A percentile compares a stretch with the other conserved stretches of the same genome.
These are phyloP conservation scores for Gymnosoma rotundatum DNA, from an alignment of 2,888 invertebrate species.

Conservation along the genomic window DNA sequence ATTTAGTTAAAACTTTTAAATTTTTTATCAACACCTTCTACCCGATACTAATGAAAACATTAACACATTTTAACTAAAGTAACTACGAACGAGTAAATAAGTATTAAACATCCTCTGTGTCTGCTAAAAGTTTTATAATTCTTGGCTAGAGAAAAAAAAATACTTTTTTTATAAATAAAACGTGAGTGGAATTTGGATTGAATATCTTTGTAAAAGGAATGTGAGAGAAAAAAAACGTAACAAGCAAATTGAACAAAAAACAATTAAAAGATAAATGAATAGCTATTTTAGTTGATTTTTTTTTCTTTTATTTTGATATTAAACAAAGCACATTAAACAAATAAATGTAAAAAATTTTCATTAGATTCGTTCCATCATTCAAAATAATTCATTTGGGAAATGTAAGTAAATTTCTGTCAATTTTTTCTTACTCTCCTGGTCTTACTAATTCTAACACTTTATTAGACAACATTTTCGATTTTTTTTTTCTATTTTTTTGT, in stretches of 20 bases:
- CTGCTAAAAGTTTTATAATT: slow-evolving; percentile 7
- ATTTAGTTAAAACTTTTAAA: slow-evolving; percentile 47
- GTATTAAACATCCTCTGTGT: slow-evolving; percentile 35
- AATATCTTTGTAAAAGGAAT: slow-evolving; percentile 36
- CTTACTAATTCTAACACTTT: slow-evolving; percentile 38
- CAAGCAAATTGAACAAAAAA: slow-evolving; percentile 24
- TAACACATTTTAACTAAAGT: slow-evolving; percentile 20
- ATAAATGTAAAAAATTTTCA: slow-evolving; percentile 38
- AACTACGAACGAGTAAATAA: slow-evolving; percentile 13
- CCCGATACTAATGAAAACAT: slow-evolving; percentile 4
- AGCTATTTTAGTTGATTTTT: slow-evolving; percentile 18
- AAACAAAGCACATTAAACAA: slow-evolving; percentile 31
- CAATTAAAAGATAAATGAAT: slow-evolving; percentile 46
- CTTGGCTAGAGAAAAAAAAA: slow-evolving; percentile 31
- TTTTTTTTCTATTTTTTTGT: background rate
- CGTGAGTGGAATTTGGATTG: slow-evolving; percentile 55
- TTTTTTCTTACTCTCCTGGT: slow-evolving; percentile 41
- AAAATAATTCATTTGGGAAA: slow-evolving; percentile 29
- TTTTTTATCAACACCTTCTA: slow-evolving; percentile 31
- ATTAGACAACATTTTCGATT: slow-evolving; percentile 14
- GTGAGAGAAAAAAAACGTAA: background rate
- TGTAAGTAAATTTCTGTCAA: background rate
- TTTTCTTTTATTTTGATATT: background rate
- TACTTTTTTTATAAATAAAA: slow-evolving; percentile 48
- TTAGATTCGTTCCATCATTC: slow-evolving; percentile 62